A percentile compares a stretch with the other conserved stretches of the same genome.
Conservation (phyloP, 1,140 invertebrate genomes). For the Venturia canescens region DNA sequence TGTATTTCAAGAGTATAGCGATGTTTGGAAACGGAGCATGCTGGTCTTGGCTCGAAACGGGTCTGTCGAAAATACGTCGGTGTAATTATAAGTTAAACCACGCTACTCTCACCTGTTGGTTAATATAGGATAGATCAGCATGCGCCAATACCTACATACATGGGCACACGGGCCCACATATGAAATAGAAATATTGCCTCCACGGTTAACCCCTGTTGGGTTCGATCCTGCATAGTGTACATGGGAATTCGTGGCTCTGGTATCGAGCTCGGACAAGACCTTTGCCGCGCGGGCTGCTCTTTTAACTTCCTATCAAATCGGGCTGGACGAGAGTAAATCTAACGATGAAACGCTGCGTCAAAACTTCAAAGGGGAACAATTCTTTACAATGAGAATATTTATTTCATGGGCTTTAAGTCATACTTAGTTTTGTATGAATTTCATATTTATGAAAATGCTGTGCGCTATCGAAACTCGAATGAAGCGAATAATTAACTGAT, state of each 20-base stretch:
- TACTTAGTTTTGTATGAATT: too few relatives aligned
- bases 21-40: background rate
- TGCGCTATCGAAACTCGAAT: background rate
- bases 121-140: background rate
- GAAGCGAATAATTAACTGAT: background rate
- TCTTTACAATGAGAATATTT: too few relatives aligned
- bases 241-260: background rate
- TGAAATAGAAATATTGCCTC: background rate
- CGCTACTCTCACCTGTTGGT: background rate
- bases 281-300: background rate
- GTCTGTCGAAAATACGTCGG: constrained; percentile 7
- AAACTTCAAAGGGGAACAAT: too few relatives aligned
- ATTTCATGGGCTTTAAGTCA: too few relatives aligned
- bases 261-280: background rate
- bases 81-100: constrained; percentile 8
- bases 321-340: background rate
- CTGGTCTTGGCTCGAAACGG: background rate
- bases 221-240: background rate
- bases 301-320: background rate
- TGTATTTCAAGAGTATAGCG: background rate
- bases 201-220: background rate
- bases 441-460: background rate
- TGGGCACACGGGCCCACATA: background rate
- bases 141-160: background rate
- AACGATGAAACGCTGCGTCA: background rate